Base-by-base conservation (phyloP, 30 jellyfish, hydroid and myxozoan genomes). In the Aurelia coerulea region DNA sequence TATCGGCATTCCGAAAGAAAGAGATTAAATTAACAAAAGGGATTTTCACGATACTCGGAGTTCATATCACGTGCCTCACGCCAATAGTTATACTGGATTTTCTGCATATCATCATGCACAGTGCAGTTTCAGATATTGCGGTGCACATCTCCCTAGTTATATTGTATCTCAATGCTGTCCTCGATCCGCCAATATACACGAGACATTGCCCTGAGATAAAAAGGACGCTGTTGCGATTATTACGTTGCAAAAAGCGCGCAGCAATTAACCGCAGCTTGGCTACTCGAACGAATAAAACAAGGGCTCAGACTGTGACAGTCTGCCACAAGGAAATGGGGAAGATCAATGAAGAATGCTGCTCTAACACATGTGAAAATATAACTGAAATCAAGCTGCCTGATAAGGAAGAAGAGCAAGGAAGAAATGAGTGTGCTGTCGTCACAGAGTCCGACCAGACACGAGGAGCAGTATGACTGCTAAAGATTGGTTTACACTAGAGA, bases 61-160 rank as follows among this genome's bases (percentile, higher is more conserved):
- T 52, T 32, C 80, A 85, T 53, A 7, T 85, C 3, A 32, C 77
- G 10, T 85, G 95, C 74, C 63, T 85, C 19, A 32, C 84, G 41
- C 95, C 95, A 5, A 74, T 85, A 3, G 89, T 68, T 9, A 73
- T 74, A 4, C 46, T 85, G 33, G 95, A 85, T 68, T 53, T 79
- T 33, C 16, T 85, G 19, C 80, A 76, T 39, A 70, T 78, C 5
- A 56, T 52, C 64, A 34, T 50, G 6, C 69, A 35, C 49, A 12
- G 46, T 29, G 11, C 71, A 10, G 59, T 49, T 41, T 60, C 82
- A 29, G 52, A 23, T 32, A 35, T 52, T 4, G 62, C 53, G 2
- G 73, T 51, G 7, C 79, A 74, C n/a, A 18, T 52, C 8, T 60
- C 73, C 46, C 84, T 85, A 3, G 79, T 54, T 2, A 18, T 81